Evolutionary conservation across 2,888 invertebrate species (phyloP).

Genomic region (Hemaris fuciformis): DNA sequence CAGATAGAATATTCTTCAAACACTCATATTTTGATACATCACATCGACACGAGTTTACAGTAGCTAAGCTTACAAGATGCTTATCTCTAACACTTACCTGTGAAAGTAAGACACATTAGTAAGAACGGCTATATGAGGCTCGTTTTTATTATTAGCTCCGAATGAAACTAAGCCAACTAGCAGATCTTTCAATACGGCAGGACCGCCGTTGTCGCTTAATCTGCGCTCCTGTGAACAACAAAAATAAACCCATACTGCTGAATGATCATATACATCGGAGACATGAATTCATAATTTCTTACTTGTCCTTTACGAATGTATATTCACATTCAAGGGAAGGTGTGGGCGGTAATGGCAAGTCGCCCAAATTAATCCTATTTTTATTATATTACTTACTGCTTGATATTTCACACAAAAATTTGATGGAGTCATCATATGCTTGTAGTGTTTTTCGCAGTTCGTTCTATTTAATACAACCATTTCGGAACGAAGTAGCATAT

Average conservation of each 20-base stretch:
- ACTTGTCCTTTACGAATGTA: neutral
- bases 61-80: too few relatives aligned
- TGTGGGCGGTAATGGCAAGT: neutral
- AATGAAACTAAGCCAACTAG: conserved; percentile 57
- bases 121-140: conserved; percentile 46
- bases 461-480: conserved; percentile 42
- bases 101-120: conserved; percentile 65
- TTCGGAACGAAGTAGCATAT: conserved; percentile 44
- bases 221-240: conserved; percentile 39
- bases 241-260: neutral
- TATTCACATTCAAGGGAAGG: conserved; percentile 3
- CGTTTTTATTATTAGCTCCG: conserved; percentile 32
- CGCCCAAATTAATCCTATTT: neutral
- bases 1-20: neutral
- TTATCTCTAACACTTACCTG: conserved; percentile 41
- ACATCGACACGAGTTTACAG: too few relatives aligned
- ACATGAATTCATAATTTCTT: conserved; percentile 1
- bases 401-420: conserved; percentile 57
- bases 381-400: conserved; percentile 40
- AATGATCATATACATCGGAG: neutral
- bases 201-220: conserved; percentile 60
- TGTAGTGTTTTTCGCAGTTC: conserved; percentile 40
- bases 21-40: too few relatives aligned
- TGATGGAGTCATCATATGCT: conserved; percentile 41
- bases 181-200: conserved; percentile 39